Percentiles rank a stretch among this genome's conserved stretches.
Conservation (phyloP, 2,113 vertebrate species). For the Elaphurus davidianus region DNA sequence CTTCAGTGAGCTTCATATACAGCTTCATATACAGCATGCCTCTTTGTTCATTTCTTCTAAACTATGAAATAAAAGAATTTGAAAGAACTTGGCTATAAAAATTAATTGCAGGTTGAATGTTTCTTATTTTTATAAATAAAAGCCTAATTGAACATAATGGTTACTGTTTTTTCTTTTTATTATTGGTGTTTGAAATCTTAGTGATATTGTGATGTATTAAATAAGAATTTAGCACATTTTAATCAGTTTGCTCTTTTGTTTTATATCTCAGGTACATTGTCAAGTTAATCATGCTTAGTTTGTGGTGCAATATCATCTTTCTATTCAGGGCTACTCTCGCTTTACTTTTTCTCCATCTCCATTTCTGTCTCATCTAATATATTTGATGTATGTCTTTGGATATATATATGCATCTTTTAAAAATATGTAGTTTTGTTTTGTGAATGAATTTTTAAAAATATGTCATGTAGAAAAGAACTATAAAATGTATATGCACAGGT, state of each 20-base stretch:
- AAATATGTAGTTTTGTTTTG: not conserved
- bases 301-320: not conserved
- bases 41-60: not conserved
- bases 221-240: not conserved
- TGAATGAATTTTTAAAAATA: not conserved
- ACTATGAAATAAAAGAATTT: not conserved
- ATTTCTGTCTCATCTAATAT: not conserved
- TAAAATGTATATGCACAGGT: not conserved
- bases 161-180: not conserved
- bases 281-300: not conserved
- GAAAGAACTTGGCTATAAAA: not conserved
- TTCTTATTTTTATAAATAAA: not conserved
- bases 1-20: not conserved
- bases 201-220: not conserved
- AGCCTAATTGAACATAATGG: not conserved
- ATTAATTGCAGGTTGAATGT: not conserved
- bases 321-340: not conserved
- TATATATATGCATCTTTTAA: not conserved
- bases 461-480: not conserved
- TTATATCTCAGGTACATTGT: not conserved
- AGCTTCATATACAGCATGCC: not conserved
- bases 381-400: not conserved
- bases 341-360: not conserved
- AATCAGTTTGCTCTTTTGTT: not conserved
- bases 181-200: not conserved